These are phyloP conservation scores for Carabus problematicus DNA, from an alignment of 2,888 invertebrate species.

Conservation along the genomic window DNA sequence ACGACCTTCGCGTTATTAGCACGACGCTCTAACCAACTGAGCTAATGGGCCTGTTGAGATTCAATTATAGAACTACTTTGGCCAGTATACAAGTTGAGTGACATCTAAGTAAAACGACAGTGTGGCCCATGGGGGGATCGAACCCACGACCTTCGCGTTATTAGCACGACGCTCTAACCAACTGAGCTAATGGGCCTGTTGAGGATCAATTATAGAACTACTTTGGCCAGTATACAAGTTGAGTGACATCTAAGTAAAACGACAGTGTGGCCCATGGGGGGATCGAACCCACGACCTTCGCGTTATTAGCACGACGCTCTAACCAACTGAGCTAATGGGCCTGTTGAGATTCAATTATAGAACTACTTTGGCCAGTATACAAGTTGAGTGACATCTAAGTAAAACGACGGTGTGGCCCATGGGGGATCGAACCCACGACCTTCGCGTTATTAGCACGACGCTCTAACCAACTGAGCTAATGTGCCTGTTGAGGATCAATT, in stretches of 20 bases:
- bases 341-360: too few species aligned
- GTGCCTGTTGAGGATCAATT: too few species aligned
- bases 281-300: conserved; percentile 79
- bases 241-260: too few species aligned
- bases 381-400: too few species aligned
- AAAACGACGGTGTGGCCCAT: too few species aligned
- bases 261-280: conserved; percentile 78
- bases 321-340: conserved; percentile 80
- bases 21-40: conserved; percentile 80
- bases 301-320: conserved; percentile 80
- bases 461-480: conserved; percentile 80
- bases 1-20: conserved; percentile 79
- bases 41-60: conserved; percentile 68
- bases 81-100: too few species aligned
- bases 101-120: too few species aligned
- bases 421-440: conserved; percentile 79
- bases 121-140: conserved; percentile 78
- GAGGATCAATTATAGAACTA: too few species aligned
- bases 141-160: conserved; percentile 79
- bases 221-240: too few species aligned
- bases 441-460: conserved; percentile 80
- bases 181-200: conserved; percentile 80
- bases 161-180: conserved; percentile 80
- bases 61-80: too few species aligned
- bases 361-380: too few species aligned